Base-by-base conservation (phyloP, 2,797 vertebrate species). In the Mormyrus hasselquistii region DNA sequence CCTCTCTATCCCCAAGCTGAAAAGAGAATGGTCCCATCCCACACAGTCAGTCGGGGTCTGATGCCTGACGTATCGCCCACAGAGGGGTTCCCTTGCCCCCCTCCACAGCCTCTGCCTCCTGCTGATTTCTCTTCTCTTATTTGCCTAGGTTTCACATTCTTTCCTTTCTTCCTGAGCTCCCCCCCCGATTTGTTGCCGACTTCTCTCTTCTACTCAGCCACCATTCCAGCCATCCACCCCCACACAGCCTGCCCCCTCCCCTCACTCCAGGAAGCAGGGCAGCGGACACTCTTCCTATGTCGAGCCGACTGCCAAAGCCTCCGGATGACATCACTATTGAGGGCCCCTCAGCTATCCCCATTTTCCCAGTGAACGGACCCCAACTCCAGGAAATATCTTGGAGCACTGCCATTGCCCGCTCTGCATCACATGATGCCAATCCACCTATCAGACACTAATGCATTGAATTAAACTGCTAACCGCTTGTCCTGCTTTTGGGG, bases 111-210 rank as follows among this genome's bases (percentile, higher is more conserved):
- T 19, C 87, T 14, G 12, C 47, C 47, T 34, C 44, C 59, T 88
- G 59, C 59, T 52, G 87, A 38, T 88, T 79, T 88, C 73, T 41
- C 69, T 79, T 34, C 38, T 76, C 47, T 38, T 41, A 38, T 57
- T 88, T 44, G 50, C 88, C 4, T 53, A 14, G 44, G 47, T 55
- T 82, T 88, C 69, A 79, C 50, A 55, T 88, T 82, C 69, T 73
- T 55, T 25, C 47, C 73, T 59, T 59, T 87, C 34, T 87, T 87
- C 84, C 50, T 87, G 50, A 55, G 50, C 22, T 29, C 25, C 25
- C 1, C 5, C 55, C 5, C 53, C 79, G 4, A 25, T 29, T 55
- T 41, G n/a, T 88, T 55, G 47, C 57, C 57, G 4, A 87, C 57
- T 69, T 52, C 10, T 88, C 53, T 25, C 59, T 52, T 62, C 65